Base-by-base conservation (phyloP, 2,797 vertebrate species). In the Falco berigora region DNA sequence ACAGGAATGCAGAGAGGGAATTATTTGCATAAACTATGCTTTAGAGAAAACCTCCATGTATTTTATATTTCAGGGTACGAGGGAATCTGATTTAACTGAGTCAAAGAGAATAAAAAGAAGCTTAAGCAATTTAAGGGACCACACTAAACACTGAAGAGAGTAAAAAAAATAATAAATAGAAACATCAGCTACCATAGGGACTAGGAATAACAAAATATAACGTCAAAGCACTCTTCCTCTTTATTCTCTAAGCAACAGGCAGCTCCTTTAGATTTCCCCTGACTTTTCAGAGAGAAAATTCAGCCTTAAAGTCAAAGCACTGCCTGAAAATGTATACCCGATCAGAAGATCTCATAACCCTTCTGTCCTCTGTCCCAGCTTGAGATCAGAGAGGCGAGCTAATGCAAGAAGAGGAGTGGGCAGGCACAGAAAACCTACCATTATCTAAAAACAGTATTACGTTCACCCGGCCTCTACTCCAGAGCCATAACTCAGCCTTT, bases 1-100 rank as follows among this genome's bases (percentile, higher is more conserved):
- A 89, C 90, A 94, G 94, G 94, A 97, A 97, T 97, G 95, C 96
- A 96, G 96, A 96, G 86, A 96, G 92, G 92, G 96, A 97, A 86
- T 94, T 95, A 97, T 97, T 91, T 96, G 96, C 97, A 97, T 97
- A 96, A 96, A 96, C 93, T 91, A 56, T 88, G 94, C 94, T 96
- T 97, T 93, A 91, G 96, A 96, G 93, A 96, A 96, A 97, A 86
- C 87, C 93, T 91, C 93, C 69, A 28, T 86, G 84, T 92, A 96
- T 92, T 95, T 92, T 92, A 14, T 90, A 91, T 97, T 96, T 93
- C 88, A 95, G 95, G 66, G 75, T 92, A 92, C 1, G 5, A 55
- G 81, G 50, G 81, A 96, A 96, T 94, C 84, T 88, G 90, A 96
- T 97, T 97, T 93, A 89, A 88, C 53, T 5, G 61, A 91, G 90